phyloP scores from a whole-genome alignment of 2,888 invertebrate genomes.

The Nephrocerus scutellatus region DNA sequence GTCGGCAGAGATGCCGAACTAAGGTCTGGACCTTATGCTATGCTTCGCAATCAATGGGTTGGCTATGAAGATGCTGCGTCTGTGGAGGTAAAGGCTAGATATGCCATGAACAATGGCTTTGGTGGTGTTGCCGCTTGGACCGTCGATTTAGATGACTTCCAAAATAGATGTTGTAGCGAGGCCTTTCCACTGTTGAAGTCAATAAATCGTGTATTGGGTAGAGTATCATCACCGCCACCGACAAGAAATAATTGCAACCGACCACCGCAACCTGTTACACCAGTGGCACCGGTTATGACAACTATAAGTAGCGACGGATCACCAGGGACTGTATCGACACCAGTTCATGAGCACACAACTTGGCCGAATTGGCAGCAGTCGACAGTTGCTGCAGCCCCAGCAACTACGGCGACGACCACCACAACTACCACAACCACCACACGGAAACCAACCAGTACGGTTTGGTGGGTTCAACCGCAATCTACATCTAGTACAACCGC shows the following conservation, averaged over 20 bases:
- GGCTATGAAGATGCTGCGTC: constrained; percentile 79
- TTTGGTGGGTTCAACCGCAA: constrained; percentile 44
- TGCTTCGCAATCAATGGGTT: constrained; percentile 78
- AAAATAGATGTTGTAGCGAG: constrained; percentile 74
- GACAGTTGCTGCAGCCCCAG: constrained; percentile 27
- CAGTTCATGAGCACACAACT: constrained; percentile 38
- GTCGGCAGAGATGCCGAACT: constrained; percentile 59
- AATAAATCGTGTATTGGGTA: constrained; percentile 69
- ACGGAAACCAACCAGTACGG: constrained; percentile 42
- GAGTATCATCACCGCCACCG: constrained; percentile 51
- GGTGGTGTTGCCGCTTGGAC: constrained; percentile 86
- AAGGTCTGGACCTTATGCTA: constrained; percentile 61
- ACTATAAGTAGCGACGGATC: constrained; percentile 58
- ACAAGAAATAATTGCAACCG: constrained; percentile 58
- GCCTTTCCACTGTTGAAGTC: constrained; percentile 70
- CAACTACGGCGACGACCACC: constrained; percentile 33
- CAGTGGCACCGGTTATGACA: constrained; percentile 67
- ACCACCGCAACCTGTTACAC: constrained; percentile 67
- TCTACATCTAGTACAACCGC: constrained; percentile 19
- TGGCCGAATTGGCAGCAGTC: constrained; percentile 36
- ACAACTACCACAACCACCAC: constrained; percentile 39
- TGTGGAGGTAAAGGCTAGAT: constrained; percentile 67
- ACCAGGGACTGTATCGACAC: constrained; percentile 19
- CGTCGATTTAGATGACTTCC: constrained; percentile 79
- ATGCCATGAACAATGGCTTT: constrained; percentile 63